Evolutionary conservation across 2,888 invertebrate species (phyloP), one percentile per base, ranked within the genome.

Genomic region (Linnaemya vulpina): DNA sequence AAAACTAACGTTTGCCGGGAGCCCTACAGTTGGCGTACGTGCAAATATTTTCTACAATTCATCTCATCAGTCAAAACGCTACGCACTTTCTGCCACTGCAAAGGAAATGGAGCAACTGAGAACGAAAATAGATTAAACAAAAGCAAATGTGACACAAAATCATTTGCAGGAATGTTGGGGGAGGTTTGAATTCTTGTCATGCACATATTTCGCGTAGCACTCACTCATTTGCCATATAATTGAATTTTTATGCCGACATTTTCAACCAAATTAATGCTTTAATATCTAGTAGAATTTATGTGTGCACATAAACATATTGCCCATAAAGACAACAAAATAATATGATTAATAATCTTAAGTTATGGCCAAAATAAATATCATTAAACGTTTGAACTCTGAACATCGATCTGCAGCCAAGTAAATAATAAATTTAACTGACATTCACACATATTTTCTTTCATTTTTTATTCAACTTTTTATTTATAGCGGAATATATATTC

Each of bases 331-430:
- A 43, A 35, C 20, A 60, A 11, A 3, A 65, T 15, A 3, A 65
- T 15, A 43, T 58, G 7, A 9, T 17, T 58, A 13, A 43, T 43
- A n/a, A 70, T 70, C 53, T 25, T 25, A 35, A 53, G n/a, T 63
- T 75, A 8, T 30, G 8, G 62, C 3, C 15, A 25, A 55, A 55
- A 55, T 40, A 17, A 17, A 68, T 55, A 55, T 38, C 22, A 55
- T n/a, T 20, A 51, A 68, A 20, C n/a, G 40, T 51, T 51, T 51
- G 51, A 51, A 51, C 51, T 51, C 22, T 8, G 20, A 51, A 51
- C 20, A 9, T 53, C 20, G 53, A 38, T 53, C 51, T 51, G 15
- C 20, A 51, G 13, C 8, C 35, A 20, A 20, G 7, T 20, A 20
- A 22, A 22, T 22, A n/a, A n/a, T 55, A 10, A n/a, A 70, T 40